These are phyloP conservation scores for Priocnemis perturbator DNA, from an alignment of 2,888 invertebrate genomes.

Conservation along the genomic window DNA sequence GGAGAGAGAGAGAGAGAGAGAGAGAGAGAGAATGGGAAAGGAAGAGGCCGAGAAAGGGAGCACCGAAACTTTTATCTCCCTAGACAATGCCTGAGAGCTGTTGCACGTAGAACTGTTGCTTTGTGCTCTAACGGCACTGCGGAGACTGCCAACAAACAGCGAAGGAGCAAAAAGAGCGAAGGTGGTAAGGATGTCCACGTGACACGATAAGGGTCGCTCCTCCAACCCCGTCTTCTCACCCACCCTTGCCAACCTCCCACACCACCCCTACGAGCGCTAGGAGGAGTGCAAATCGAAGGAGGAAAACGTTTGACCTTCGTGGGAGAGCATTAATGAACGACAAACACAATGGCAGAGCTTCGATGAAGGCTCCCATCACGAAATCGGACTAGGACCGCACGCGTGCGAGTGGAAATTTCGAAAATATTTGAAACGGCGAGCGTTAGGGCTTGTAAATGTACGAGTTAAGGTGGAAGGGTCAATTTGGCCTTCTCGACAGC, in stretches of 20 bases:
- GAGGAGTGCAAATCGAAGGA: not conserved
- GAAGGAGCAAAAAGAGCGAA: constrained; percentile 12
- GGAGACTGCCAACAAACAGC: constrained; percentile 28
- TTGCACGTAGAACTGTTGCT: constrained; percentile 58
- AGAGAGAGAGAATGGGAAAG: no score
- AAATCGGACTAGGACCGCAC: no score
- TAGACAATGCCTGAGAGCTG: constrained; percentile 57
- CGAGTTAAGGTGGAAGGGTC: no score
- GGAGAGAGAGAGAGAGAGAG: not conserved
- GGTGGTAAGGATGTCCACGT: constrained; percentile 3
- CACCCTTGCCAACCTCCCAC: not conserved
- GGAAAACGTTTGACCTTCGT: constrained; percentile 11
- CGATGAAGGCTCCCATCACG: no score
- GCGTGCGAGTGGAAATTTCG: no score
- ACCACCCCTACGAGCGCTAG: no score
- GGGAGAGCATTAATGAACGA: no score
- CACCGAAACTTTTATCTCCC: constrained; percentile 54
- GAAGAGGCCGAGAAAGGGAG: constrained; percentile 25
- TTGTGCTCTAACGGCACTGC: constrained; percentile 30
- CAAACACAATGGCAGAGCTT: no score
- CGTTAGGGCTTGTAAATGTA: no score
- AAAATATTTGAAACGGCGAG: no score
- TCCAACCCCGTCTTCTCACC: not conserved
- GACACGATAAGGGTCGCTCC: constrained; percentile 1
- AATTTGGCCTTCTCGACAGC: no score